Evolutionary conservation across 2,113 vertebrate genomes (phyloP).

Genomic region (Ceyx cyanopectus): DNA sequence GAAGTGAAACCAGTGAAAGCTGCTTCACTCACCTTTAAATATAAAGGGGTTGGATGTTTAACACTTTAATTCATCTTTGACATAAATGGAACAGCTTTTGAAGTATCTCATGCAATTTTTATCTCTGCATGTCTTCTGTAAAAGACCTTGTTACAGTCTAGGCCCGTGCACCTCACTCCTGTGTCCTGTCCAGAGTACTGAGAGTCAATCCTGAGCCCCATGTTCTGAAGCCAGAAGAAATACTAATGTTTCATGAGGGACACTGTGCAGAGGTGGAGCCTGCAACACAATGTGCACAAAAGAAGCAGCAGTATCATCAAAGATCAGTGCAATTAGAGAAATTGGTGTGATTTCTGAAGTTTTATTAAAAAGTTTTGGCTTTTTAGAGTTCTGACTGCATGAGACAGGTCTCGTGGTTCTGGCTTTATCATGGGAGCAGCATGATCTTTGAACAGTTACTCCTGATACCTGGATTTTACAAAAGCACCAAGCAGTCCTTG

Average conservation of each 20-base stretch:
- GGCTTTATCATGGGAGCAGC: neutral
- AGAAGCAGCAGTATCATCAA: neutral
- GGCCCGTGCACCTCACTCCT: neutral
- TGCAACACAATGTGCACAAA: neutral
- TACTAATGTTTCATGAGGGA: neutral
- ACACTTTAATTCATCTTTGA: neutral
- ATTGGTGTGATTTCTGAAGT: neutral
- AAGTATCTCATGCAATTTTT: neutral
- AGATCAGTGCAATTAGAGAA: neutral
- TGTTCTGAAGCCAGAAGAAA: conserved; percentile 10
- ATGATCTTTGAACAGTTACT: neutral
- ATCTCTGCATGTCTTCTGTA: neutral
- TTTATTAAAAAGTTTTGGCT: conserved; percentile 32
- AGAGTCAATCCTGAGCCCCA: neutral
- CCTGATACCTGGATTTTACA: neutral
- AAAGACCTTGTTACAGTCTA: neutral
- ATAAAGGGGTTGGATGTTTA: neutral
- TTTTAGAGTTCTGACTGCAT: neutral
- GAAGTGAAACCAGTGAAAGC: neutral
- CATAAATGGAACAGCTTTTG: neutral
- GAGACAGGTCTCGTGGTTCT: neutral
- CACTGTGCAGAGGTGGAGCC: neutral
- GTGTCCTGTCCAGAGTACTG: neutral
- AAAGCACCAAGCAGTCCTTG: neutral
- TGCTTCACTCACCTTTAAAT: neutral